phyloP scores from a whole-genome alignment of 2,797 vertebrate genomes.

The Anabacerthia variegaticeps region DNA sequence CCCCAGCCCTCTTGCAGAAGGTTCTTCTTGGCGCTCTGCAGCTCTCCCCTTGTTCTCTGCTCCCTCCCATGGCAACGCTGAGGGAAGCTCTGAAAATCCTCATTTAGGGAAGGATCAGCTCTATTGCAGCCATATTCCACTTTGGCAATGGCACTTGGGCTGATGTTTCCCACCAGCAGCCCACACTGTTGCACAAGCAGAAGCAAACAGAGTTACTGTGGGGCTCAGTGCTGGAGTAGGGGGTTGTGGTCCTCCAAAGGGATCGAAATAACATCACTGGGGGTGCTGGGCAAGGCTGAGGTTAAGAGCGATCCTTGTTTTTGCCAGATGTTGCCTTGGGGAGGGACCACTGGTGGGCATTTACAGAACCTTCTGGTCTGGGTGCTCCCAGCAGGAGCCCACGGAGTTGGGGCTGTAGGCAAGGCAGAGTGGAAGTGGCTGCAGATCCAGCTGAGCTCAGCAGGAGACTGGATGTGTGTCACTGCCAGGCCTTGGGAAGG shows the following conservation, averaged over 20 bases:
- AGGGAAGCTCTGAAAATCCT: background rate
- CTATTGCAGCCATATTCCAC: background rate
- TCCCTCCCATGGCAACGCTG: background rate
- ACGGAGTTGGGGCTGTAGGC: background rate
- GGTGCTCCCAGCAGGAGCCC: background rate
- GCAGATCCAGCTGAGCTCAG: background rate
- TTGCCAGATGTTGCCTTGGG: background rate
- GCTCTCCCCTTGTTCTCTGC: background rate
- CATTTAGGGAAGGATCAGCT: background rate
- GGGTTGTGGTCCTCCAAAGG: background rate
- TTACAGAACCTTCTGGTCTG: background rate
- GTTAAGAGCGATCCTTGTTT: background rate
- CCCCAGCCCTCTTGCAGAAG: constrained; percentile 22
- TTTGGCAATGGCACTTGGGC: background rate
- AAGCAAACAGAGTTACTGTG: background rate
- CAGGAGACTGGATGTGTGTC: background rate
- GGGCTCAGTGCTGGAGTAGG: background rate
- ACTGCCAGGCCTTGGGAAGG: background rate
- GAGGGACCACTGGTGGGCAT: background rate
- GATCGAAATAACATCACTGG: background rate
- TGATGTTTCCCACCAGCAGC: background rate
- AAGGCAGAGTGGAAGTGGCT: background rate
- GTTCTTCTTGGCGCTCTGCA: background rate
- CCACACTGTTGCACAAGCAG: background rate
- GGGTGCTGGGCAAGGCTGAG: background rate